phyloP scores from a whole-genome alignment of 92 coral and sea anemone genomes.

The Galaxea fascicularis region DNA sequence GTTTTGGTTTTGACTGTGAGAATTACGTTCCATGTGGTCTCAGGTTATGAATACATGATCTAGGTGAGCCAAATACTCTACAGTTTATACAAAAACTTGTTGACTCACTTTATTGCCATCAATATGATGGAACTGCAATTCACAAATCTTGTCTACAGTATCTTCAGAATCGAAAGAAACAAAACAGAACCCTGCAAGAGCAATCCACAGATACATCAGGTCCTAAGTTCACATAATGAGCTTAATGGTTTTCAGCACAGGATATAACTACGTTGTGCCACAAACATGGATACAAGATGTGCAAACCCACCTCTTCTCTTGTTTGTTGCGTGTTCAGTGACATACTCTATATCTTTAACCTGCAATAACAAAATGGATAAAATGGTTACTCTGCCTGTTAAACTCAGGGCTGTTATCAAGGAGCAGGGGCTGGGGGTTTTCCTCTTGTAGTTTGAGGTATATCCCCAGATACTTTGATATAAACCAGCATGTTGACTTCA shows the following conservation, averaged over 20 bases:
- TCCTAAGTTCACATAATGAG: background rate
- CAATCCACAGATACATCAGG: background rate
- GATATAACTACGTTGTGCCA: background rate
- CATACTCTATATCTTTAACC: constrained; percentile 95
- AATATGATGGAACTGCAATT: constrained; percentile 91
- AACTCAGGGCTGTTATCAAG: too few species aligned
- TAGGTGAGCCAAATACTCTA: too few species aligned
- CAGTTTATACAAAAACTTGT: too few species aligned
- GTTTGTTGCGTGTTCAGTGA: constrained; percentile 80
- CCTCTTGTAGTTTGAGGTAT: too few species aligned
- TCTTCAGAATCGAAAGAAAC: constrained; percentile 97
- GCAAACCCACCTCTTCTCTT: constrained; percentile 80
- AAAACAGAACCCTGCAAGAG: constrained; percentile 93
- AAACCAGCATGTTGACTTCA: too few species aligned
- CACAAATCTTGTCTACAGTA: constrained; percentile 93
- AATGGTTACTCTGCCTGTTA: background rate
- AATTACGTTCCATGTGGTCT: too few species aligned
- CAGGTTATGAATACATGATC: too few species aligned
- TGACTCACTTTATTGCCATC: constrained; percentile 92
- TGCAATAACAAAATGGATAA: constrained; percentile 7
- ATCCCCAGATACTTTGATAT: too few species aligned
- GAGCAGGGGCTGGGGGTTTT: too few species aligned
- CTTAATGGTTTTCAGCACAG: background rate
- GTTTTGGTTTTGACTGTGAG: too few species aligned
- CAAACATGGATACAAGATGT: background rate